Conservation (phyloP, 2,797 vertebrate genomes). For the Macropus fuliginosus region DNA sequence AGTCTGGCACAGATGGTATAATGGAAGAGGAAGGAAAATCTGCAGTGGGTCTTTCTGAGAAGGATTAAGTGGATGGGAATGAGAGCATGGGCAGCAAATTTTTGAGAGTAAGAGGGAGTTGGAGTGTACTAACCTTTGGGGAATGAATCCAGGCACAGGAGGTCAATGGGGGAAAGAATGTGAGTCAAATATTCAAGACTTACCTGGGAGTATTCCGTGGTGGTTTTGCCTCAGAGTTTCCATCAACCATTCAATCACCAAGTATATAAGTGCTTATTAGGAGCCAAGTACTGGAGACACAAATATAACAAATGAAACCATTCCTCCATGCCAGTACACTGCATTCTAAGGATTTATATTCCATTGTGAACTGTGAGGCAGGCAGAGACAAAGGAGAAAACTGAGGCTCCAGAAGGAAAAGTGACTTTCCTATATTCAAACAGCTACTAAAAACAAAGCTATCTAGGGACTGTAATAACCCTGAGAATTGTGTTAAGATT, state of each 20-base stretch:
- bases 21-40: not conserved
- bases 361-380: not conserved
- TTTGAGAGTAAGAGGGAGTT: not conserved
- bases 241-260: not conserved
- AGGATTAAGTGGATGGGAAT: not conserved
- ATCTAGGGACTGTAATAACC: not conserved
- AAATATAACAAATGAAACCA: not conserved
- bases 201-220: not conserved
- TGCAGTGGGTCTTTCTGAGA: not conserved
- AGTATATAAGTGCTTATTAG: not conserved
- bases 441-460: not conserved
- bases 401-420: not conserved
- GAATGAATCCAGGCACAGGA: not conserved
- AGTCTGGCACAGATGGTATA: not conserved
- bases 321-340: not conserved
- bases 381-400: not conserved
- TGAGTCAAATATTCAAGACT: not conserved
- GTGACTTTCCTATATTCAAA: not conserved
- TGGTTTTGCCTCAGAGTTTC: not conserved
- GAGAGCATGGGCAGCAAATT: not conserved
- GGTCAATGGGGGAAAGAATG: not conserved
- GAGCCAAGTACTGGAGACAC: not conserved
- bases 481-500: not conserved
- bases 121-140: not conserved
- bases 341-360: not conserved